Base-by-base conservation (phyloP, 2,797 vertebrate genomes). In the Neomorphus geoffroyi region DNA sequence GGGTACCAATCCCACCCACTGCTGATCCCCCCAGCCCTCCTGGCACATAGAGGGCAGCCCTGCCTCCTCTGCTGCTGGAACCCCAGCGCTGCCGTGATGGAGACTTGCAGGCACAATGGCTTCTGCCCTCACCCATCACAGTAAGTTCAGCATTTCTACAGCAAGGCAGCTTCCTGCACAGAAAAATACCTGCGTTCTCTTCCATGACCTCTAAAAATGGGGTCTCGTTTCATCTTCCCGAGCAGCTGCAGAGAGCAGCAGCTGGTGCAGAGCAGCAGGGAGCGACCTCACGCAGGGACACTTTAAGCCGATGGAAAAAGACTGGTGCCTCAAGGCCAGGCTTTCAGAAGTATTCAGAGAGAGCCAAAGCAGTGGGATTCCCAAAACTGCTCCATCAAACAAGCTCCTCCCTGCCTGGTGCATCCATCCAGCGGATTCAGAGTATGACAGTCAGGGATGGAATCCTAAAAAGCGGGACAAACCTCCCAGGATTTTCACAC, bases 371-470 rank as follows among this genome's bases (percentile, higher is more conserved):
- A 33, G n/a, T 24, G 72, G 64, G 80, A 64, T 51, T 74, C 86
- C 83, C 45, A 51, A 70, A 88, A 67, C 73, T 18, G 21, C 65
- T 66, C 48, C 41, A 17, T 26, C 33, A 33, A 35, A 11, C 18
- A 48, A 50, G 24, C 56, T 81, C 73, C 60, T 60, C 67, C 62
- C 27, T 0, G 0, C 51, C 35, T 7, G 16, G 30, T 2, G 18
- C 30, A 46, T 28, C 50, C 15, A 37, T 3, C 41, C 70, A 6
- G 46, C 17, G 8, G 23, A 37, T 13, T 10, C 3, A 0, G 11
- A 46, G 33, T 23, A 35, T 0, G 0, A 26, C 0, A 2, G 39
- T 18, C 62, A 33, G 30, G 26, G 57, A n/a, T 0, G 2, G 50
- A 33, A 79, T 13, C 66, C 77, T 35, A 22, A 53, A 70, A 78